phyloP scores from a whole-genome alignment of 1,140 invertebrate species.

The Ladona fulva region DNA sequence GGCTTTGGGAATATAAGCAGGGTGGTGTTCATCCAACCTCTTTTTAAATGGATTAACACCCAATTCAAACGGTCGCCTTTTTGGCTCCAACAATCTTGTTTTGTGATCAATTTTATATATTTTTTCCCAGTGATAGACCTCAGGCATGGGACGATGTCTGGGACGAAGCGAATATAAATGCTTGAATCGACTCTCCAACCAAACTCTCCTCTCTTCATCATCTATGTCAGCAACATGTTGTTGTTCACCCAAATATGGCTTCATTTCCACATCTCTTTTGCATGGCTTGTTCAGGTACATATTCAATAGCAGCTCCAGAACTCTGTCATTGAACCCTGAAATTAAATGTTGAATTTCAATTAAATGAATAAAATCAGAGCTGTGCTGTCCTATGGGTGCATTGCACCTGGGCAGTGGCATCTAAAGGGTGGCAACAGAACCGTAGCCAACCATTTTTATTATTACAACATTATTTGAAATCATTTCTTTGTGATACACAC shows the following conservation, averaged over 20 bases:
- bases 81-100: constrained; percentile 55
- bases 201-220: constrained; percentile 47
- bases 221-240: constrained; percentile 58
- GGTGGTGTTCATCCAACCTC: constrained; percentile 51
- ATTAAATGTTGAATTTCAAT: too few relatives aligned
- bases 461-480: too few relatives aligned
- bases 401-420: too few relatives aligned
- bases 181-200: constrained; percentile 59
- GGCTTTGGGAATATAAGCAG: constrained; percentile 54
- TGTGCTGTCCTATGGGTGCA: too few relatives aligned
- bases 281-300: constrained; percentile 63
- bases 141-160: constrained; percentile 47
- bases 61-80: constrained; percentile 54
- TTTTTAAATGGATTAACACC: constrained; percentile 47
- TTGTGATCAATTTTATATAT: constrained; percentile 63
- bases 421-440: too few relatives aligned
- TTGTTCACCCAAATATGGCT: constrained; percentile 58
- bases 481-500: too few relatives aligned
- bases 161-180: constrained; percentile 54
- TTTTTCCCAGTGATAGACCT: constrained; percentile 65
- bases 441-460: too few relatives aligned
- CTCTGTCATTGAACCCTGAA: constrained; percentile 63
- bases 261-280: constrained; percentile 52
- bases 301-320: constrained; percentile 61
- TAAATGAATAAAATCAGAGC: too few relatives aligned